Conservation (phyloP, 2,888 invertebrate species). For the Scelioninae gen. 2 region DNA sequence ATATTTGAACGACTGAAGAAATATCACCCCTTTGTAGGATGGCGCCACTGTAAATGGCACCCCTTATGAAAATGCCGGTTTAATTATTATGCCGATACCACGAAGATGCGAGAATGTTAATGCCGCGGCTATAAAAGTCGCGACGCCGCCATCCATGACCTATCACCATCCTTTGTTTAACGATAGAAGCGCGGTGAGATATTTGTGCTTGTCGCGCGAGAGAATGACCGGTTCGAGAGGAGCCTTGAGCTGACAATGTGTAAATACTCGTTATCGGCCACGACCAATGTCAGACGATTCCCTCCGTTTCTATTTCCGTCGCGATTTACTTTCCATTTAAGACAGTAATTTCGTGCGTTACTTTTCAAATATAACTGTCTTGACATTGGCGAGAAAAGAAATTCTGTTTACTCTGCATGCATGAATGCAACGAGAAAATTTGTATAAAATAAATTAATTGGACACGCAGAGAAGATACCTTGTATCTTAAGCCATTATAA, state of each 20-base stretch:
- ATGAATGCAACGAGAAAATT: background rate
- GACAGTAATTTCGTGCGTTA: conserved; percentile 14
- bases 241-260: conserved; percentile 57
- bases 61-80: too few relatives aligned
- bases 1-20: too few relatives aligned
- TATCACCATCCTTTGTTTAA: conserved; percentile 51
- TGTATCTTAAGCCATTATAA: too few relatives aligned
- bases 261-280: conserved; percentile 57
- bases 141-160: conserved; percentile 43
- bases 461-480: too few relatives aligned
- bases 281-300: conserved; percentile 56
- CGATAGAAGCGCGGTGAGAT: conserved; percentile 41
- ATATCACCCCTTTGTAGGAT: too few relatives aligned
- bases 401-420: background rate
- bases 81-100: too few relatives aligned
- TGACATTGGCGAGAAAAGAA: background rate
- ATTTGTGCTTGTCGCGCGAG: conserved; percentile 48
- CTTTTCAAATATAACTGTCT: conserved; percentile 3
- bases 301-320: conserved; percentile 40
- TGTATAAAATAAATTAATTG: too few relatives aligned
- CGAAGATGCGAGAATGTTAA: too few relatives aligned
- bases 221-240: conserved; percentile 48
- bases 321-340: conserved; percentile 43
- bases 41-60: too few relatives aligned
- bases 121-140: background rate